Percentiles rank a stretch among this genome's conserved stretches.
Conservation (phyloP, 2,888 invertebrate genomes). For the Hirtodrosophila confusa region DNA sequence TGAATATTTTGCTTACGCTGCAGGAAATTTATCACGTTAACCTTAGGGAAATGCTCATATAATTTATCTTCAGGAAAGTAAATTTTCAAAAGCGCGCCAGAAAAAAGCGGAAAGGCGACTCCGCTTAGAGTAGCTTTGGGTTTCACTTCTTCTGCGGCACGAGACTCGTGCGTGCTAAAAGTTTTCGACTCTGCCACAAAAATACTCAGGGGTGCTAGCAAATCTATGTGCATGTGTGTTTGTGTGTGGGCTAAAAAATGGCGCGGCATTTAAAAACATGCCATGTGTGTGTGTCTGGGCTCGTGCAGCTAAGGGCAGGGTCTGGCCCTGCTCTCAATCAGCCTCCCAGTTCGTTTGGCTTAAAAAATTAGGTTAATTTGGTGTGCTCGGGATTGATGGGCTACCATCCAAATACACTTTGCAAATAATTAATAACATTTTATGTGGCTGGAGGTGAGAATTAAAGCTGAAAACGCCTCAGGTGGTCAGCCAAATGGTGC, state of each 20-base stretch:
- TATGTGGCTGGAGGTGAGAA: slow-evolving; percentile 2
- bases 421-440: slow-evolving; percentile 74
- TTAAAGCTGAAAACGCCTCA: slow-evolving; percentile 35
- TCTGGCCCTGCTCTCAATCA: slow-evolving; percentile 31
- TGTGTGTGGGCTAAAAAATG: slow-evolving; percentile 60
- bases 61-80: slow-evolving; percentile 78
- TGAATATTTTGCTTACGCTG: slow-evolving; percentile 77
- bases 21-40: slow-evolving; percentile 79
- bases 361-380: slow-evolving; percentile 78
- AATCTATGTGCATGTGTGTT: slow-evolving; percentile 23
- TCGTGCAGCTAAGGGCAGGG: slow-evolving; percentile 4
- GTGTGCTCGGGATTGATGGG: slow-evolving; percentile 66
- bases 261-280: slow-evolving; percentile 60
- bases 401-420: slow-evolving; percentile 71
- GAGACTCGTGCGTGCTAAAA: slow-evolving; percentile 46
- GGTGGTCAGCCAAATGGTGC: slow-evolving; percentile 32
- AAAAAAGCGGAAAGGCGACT: slow-evolving; percentile 21
- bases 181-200: slow-evolving; percentile 63
- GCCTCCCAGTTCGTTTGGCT: slow-evolving; percentile 42
- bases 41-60: slow-evolving; percentile 81
- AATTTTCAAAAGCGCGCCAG: slow-evolving; percentile 61
- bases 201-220: slow-evolving; percentile 66
- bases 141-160: slow-evolving; percentile 11
- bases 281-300: slow-evolving; percentile 19
- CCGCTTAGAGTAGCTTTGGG: slow-evolving; percentile 30